phyloP scores from a whole-genome alignment of 2,113 vertebrate species.

The Ammospiza nelsoni region DNA sequence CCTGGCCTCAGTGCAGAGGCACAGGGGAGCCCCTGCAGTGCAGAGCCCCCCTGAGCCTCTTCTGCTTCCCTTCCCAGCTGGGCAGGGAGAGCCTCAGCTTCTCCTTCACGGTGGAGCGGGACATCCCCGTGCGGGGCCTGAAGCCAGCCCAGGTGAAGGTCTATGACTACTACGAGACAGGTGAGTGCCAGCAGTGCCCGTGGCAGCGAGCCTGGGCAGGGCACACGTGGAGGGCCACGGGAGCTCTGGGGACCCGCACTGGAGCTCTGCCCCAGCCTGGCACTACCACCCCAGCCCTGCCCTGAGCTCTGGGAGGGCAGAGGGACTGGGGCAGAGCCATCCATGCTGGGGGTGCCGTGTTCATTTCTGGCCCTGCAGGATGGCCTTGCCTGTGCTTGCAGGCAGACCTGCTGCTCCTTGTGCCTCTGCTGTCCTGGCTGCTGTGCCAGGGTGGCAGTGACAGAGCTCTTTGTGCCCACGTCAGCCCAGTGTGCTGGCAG shows the following conservation, averaged over 20 bases:
- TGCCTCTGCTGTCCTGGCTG: neutral
- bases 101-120: constrained; percentile 68
- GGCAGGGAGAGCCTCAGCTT: constrained; percentile 37
- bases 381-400: neutral
- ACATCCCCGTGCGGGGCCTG: constrained; percentile 74
- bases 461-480: neutral
- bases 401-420: neutral
- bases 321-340: neutral
- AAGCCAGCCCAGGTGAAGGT: constrained; percentile 80
- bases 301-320: neutral
- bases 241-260: neutral
- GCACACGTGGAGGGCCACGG: neutral
- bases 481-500: neutral
- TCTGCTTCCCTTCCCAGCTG: constrained; percentile 37
- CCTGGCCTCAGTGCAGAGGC: neutral
- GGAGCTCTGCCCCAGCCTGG: neutral
- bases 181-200: constrained; percentile 45
- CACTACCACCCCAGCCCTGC: neutral
- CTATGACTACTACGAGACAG: constrained; percentile 88
- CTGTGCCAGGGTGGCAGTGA: neutral
- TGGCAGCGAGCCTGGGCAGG: neutral
- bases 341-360: neutral
- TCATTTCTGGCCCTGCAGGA: neutral
- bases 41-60: neutral
- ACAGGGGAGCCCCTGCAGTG: neutral